These are phyloP conservation scores for Cygnus atratus DNA, from an alignment of 2,113 vertebrate species.

Conservation along the genomic window DNA sequence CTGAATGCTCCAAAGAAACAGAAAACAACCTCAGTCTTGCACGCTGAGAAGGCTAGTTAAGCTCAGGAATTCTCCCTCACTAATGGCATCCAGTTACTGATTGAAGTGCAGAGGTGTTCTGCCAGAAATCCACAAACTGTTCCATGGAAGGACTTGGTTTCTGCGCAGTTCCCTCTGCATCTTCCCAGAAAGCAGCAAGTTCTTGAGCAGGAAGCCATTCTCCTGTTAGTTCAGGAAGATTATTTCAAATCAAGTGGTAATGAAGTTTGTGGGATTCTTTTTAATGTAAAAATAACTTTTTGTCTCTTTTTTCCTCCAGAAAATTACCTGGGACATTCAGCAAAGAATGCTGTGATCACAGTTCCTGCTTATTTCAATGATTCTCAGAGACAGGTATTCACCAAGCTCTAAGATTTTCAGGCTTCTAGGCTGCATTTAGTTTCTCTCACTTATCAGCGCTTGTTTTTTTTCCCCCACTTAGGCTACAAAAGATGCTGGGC, in stretches of 20 bases:
- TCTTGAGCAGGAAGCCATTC: not conserved
- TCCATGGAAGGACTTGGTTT: not conserved
- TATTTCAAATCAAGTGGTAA: not conserved
- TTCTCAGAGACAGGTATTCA: constrained; percentile 94
- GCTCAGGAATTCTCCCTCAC: not conserved
- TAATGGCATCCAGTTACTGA: not conserved
- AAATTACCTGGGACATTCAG: constrained; percentile 89
- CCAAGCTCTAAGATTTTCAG: not conserved
- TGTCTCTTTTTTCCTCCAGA: constrained; percentile 75
- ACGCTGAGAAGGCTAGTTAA: not conserved
- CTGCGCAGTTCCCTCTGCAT: not conserved
- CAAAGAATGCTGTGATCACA: constrained; percentile 96
- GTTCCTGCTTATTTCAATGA: constrained; percentile 99
- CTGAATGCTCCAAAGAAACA: not conserved
- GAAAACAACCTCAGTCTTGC: not conserved
- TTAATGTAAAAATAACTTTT: not conserved
- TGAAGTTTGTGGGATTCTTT: not conserved
- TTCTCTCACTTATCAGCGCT: not conserved
- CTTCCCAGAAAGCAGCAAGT: not conserved
- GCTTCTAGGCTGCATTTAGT: not conserved
- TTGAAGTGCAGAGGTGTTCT: not conserved
- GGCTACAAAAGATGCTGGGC: constrained; percentile 98
- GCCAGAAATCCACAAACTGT: fast-evolving
- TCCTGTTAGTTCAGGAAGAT: not conserved
- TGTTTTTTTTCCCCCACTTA: constrained; percentile 20